These are phyloP conservation scores for Pteronotus mesoamericanus DNA, from an alignment of 2,797 vertebrate species.

Conservation along the genomic window DNA sequence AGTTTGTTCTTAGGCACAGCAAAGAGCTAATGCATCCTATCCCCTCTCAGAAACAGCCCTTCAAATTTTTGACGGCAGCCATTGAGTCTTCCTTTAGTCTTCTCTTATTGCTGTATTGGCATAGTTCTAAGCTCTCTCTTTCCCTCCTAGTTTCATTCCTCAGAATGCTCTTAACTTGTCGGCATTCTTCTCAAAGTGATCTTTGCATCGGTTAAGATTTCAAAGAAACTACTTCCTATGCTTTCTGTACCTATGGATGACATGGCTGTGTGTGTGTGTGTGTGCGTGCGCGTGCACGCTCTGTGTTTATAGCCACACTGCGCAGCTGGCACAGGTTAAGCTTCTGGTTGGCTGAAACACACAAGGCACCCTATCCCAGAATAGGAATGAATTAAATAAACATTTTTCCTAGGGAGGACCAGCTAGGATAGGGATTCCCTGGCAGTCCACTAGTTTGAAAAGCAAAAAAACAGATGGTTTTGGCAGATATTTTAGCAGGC, in stretches of 20 bases:
- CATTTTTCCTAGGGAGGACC: slow-evolving; percentile 39
- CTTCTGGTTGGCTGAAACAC: neutral
- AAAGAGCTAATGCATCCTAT: neutral
- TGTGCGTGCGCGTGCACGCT: neutral
- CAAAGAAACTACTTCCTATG: neutral
- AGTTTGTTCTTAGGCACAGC: slow-evolving; percentile 28
- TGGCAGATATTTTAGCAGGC: slow-evolving; percentile 34
- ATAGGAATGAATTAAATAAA: slow-evolving; percentile 33
- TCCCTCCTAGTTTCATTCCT: neutral
- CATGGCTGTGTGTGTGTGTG: neutral
- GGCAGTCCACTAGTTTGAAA: slow-evolving; percentile 1
- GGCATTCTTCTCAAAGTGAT: neutral
- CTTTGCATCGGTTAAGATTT: neutral
- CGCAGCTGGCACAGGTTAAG: neutral
- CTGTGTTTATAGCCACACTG: neutral
- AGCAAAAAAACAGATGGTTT: slow-evolving; percentile 40
- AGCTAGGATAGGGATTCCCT: slow-evolving; percentile 44
- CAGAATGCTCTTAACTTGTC: neutral
- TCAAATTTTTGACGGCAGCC: neutral
- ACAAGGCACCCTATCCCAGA: neutral
- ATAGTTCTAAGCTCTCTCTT: neutral
- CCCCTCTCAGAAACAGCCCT: neutral
- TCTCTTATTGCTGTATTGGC: neutral
- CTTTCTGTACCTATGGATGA: neutral
- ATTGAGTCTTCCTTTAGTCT: neutral